Percentiles rank a stretch among this genome's conserved stretches.
These are phyloP conservation scores for Chanos chanos DNA, from an alignment of 2,797 vertebrate genomes.

Conservation along the genomic window DNA sequence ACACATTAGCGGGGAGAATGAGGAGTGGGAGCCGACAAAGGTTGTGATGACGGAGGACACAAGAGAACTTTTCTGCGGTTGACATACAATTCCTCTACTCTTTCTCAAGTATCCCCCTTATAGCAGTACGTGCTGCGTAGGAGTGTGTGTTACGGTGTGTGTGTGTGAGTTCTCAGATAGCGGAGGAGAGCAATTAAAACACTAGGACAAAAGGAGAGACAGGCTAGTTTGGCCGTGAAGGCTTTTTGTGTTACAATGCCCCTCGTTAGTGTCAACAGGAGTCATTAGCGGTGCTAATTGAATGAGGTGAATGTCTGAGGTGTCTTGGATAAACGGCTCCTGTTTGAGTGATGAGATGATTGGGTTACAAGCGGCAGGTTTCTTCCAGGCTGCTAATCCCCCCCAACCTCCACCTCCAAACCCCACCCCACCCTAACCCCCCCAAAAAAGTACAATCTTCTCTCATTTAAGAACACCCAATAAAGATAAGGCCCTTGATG, in stretches of 20 bases:
- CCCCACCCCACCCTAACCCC: too few relatives aligned
- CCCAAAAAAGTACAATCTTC: neutral
- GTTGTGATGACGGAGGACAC: conserved; percentile 22
- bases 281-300: conserved; percentile 42
- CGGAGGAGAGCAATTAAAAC: conserved; percentile 28
- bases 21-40: neutral
- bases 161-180: conserved; percentile 14
- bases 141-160: neutral
- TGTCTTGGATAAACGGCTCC: conserved; percentile 12
- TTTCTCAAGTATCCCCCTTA: conserved; percentile 27
- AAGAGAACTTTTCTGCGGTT: conserved; percentile 12
- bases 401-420: too few relatives aligned
- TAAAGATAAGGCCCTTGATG: too few relatives aligned
- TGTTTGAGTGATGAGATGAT: conserved; percentile 5
- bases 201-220: conserved; percentile 30
- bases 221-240: conserved; percentile 32
- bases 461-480: neutral
- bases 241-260: conserved; percentile 30
- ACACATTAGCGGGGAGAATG: neutral
- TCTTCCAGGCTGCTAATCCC: too few relatives aligned
- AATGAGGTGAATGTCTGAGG: neutral
- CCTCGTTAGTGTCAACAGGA: conserved; percentile 38
- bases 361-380: neutral
- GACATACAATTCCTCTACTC: conserved; percentile 15
- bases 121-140: neutral